Conservation (phyloP, 2,888 invertebrate species). For the Spisula solida region DNA sequence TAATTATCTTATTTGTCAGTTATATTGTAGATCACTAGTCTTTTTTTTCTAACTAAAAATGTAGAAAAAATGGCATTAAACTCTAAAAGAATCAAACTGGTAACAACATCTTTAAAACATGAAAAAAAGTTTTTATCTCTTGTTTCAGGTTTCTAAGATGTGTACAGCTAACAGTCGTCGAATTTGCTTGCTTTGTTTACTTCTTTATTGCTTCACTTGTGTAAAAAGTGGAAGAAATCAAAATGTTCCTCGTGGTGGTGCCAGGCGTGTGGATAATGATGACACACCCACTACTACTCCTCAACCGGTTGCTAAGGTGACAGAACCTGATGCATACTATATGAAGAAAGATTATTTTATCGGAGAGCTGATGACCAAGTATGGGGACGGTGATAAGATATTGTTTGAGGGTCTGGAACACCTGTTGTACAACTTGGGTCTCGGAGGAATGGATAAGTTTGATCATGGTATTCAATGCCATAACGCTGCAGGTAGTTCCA, state of each 20-base stretch:
- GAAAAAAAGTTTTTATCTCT: not conserved
- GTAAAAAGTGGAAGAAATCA: not conserved
- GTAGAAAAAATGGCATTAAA: no score
- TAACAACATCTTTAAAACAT: not conserved
- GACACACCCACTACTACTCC: not conserved
- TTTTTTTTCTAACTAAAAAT: no score
- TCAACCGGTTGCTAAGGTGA: no score
- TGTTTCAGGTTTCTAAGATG: constrained; percentile 56
- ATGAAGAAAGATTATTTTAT: constrained; percentile 61
- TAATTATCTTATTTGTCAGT: not conserved
- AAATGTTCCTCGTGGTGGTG: not conserved
- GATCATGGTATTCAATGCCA: constrained; percentile 58
- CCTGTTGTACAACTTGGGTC: constrained; percentile 68
- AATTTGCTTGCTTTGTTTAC: constrained; percentile 59
- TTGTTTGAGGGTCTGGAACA: constrained; percentile 75
- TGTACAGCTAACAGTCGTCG: constrained; percentile 50
- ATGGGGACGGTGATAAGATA: constrained; percentile 70
- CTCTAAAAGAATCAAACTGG: not conserved
- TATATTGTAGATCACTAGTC: not conserved
- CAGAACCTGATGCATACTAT: constrained; percentile 29
- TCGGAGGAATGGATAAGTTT: constrained; percentile 57
- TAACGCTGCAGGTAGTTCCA: constrained; percentile 13
- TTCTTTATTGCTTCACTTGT: constrained; percentile 38
- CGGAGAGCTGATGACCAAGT: constrained; percentile 66
- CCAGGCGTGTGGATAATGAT: not conserved